Conservation (phyloP, 37 sponge, comb jelly and placozoan species). For the Cladorhizidae sp. region DNA sequence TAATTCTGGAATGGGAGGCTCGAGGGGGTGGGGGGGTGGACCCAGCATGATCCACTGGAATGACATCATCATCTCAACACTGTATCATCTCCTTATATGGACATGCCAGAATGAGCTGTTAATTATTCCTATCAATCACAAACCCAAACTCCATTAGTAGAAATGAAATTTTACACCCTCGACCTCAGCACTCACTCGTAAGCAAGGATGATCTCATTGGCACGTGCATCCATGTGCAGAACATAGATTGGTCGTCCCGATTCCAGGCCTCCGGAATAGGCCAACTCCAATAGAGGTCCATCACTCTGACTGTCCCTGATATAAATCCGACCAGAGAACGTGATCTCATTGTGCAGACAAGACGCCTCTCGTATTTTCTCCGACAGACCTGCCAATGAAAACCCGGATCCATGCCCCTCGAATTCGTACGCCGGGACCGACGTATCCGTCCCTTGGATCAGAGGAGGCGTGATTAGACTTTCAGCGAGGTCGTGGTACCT, state of each 20-base stretch:
- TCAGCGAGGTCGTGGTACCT: not conserved
- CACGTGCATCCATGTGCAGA: slow-evolving; percentile 25
- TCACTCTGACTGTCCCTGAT: slow-evolving; percentile 23
- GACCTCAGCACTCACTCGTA: slow-evolving; percentile 40
- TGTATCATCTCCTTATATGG: too few species aligned
- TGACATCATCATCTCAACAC: too few species aligned
- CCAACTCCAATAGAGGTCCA: slow-evolving; percentile 31
- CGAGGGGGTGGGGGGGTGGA: too few species aligned
- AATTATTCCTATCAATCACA: too few species aligned
- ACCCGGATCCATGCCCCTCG: slow-evolving; percentile 10
- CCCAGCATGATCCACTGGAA: too few species aligned
- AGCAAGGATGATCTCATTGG: slow-evolving; percentile 4
- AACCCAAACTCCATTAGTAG: too few species aligned
- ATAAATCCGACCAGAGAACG: slow-evolving; percentile 1
- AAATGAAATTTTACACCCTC: too few species aligned
- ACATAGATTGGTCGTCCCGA: not conserved
- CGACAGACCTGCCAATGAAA: not conserved
- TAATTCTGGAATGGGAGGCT: too few species aligned
- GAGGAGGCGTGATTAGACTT: not conserved
- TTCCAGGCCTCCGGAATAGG: slow-evolving; percentile 1
- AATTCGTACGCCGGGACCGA: slow-evolving; percentile 26
- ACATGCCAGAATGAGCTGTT: too few species aligned
- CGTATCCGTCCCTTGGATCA: not conserved
- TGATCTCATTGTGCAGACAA: slow-evolving; percentile 23
- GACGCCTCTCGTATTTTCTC: not conserved